phyloP scores from a whole-genome alignment of 2,797 vertebrate species.

The Gambusia yucatana region DNA sequence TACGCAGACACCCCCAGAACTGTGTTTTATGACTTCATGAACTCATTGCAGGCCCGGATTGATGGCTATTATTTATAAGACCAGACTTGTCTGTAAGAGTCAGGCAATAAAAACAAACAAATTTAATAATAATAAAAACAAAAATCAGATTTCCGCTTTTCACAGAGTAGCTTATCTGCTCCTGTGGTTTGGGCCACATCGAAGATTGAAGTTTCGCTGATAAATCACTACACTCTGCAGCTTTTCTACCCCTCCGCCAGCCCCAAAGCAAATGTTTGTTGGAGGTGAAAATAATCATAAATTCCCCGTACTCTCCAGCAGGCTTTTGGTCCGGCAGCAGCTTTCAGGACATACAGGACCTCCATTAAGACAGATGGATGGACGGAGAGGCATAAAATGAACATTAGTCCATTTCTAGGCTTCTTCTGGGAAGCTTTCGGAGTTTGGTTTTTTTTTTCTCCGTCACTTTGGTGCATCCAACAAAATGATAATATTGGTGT shows the following conservation, averaged over 20 bases:
- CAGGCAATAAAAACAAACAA: slow-evolving; percentile 1
- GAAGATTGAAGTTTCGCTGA: slow-evolving; percentile 50
- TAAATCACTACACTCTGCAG: slow-evolving; percentile 45
- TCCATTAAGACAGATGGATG: slow-evolving; percentile 39
- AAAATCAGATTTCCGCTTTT: slow-evolving; percentile 25
- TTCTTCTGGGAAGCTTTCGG: slow-evolving; percentile 13
- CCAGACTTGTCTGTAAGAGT: slow-evolving; percentile 23
- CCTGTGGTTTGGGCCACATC: slow-evolving; percentile 41
- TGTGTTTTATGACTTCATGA: slow-evolving; percentile 19
- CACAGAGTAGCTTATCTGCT: slow-evolving; percentile 36
- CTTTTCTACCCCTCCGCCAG: slow-evolving; percentile 10
- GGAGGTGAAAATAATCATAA: slow-evolving; percentile 45
- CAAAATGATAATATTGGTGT: slow-evolving; percentile 23
- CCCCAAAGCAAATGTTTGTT: slow-evolving; percentile 39
- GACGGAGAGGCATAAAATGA: slow-evolving; percentile 29
- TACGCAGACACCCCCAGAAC: neutral
- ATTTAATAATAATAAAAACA: neutral
- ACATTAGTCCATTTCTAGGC: slow-evolving; percentile 14
- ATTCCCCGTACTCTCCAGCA: slow-evolving; percentile 23
- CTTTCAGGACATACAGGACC: slow-evolving; percentile 25
- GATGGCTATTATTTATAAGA: slow-evolving; percentile 13
- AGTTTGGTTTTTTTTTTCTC: neutral
- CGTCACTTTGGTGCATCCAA: neutral
- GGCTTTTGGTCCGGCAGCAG: slow-evolving; percentile 26
- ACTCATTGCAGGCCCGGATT: neutral